phyloP scores from a whole-genome alignment of 1,140 invertebrate genomes.

The Apis mellifera region DNA sequence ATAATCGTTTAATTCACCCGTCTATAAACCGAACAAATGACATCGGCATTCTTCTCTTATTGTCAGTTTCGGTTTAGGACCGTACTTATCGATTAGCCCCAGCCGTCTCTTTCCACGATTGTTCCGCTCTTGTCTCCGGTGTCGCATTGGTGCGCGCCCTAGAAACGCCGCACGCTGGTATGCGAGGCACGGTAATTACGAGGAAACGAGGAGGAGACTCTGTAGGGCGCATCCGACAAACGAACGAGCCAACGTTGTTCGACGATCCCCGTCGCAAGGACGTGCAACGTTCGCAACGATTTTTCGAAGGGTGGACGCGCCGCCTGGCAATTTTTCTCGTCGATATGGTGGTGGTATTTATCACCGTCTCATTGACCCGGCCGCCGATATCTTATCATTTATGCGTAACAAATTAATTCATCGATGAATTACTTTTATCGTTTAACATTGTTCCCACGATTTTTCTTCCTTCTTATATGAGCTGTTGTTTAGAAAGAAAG shows the following conservation, averaged over 20 bases:
- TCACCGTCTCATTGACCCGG: constrained; percentile 17
- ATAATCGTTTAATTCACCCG: no score
- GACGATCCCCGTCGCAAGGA: constrained; percentile 46
- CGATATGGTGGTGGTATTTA: constrained; percentile 34
- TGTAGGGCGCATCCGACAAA: constrained; percentile 36
- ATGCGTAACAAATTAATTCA: not conserved
- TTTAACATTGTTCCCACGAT: not conserved
- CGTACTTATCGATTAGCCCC: constrained; percentile 65
- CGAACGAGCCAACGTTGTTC: constrained; percentile 31
- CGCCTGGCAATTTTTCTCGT: constrained; percentile 37
- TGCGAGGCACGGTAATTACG: constrained; percentile 66
- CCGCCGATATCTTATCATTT: not conserved
- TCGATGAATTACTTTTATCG: not conserved
- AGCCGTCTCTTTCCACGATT: constrained; percentile 63
- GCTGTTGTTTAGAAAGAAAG: no score
- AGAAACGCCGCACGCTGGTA: constrained; percentile 60
- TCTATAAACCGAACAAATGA: not conserved
- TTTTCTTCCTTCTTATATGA: no score
- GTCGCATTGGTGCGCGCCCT: constrained; percentile 60
- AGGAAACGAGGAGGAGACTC: constrained; percentile 53
- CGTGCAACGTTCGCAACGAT: constrained; percentile 42
- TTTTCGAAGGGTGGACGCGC: constrained; percentile 4
- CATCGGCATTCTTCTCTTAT: constrained; percentile 59
- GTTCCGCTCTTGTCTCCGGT: constrained; percentile 62
- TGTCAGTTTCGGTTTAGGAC: constrained; percentile 62